Evolutionary conservation across 1,140 invertebrate species (phyloP), one percentile per base, ranked within the genome.

Genomic region (Zaprionus lachaisei): DNA sequence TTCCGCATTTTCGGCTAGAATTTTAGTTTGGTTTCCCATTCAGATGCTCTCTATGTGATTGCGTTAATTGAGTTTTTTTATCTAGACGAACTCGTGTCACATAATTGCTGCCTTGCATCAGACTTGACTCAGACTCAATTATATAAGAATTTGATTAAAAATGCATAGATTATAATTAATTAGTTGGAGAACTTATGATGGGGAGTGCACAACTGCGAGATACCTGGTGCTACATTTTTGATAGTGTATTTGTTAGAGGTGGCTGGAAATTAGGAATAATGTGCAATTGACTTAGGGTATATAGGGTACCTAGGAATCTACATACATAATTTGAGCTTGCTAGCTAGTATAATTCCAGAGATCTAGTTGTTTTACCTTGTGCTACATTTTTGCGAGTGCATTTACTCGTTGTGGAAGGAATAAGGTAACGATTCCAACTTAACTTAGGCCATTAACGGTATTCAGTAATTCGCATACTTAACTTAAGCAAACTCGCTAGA

Each of bases 61-160:
- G 47, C 12, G 47, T 51, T 51, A 51, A 51, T 51, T 51, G 47
- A 51, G 47, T 51, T 51, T 51, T 51, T 47, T 47, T 22, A 51
- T 12, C 47, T 51, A 51, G 20, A 22, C 47, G 47, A 49, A 49
- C 41, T 49, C 47, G 47, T 49, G 47, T 49, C 47, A 49, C 47
- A 51, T 51, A 51, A 51, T 51, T 51, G 47, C 20, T 4, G 6
- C 14, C 47, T 51, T 51, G 20, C 47, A 51, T 51, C 47, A 51
- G 47, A 22, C 22, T 51, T 11, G 20, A 11, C 47, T 51, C 47
- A 24, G 20, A 11, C 47, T 51, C 47, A 24, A 51, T 51, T 51
- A 51, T 51, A 12, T 51, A 51, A 51, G 47, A 51, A 51, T 51
- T 51, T 51, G 47, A 51, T 51, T 51, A 24, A 51, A 22, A 51